Evolutionary conservation across 2,888 invertebrate species (phyloP).

Genomic region (Anoplius nigerrimus): DNA sequence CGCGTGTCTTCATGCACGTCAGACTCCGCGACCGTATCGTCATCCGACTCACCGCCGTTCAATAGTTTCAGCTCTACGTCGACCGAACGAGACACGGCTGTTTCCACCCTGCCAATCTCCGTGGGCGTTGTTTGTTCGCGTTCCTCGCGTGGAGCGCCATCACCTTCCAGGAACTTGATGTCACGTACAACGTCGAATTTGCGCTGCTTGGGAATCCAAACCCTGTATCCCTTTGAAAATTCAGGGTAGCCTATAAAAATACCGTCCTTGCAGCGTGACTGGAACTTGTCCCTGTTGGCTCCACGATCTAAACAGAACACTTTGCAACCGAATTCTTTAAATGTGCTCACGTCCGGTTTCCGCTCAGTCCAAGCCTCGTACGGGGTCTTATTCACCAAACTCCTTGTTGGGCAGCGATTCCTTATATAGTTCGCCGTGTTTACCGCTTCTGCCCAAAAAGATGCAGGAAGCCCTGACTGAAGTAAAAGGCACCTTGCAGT

Average conservation of each 20-base stretch:
- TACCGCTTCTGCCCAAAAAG: slow-evolving; percentile 62
- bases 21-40: too few species aligned
- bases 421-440: slow-evolving; percentile 51
- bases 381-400: slow-evolving; percentile 30
- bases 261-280: slow-evolving; percentile 28
- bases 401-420: slow-evolving; percentile 53
- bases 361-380: slow-evolving; percentile 37
- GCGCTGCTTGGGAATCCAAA: too few species aligned
- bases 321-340: slow-evolving; percentile 49
- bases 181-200: too few species aligned
- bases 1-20: too few species aligned
- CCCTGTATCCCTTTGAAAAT: slow-evolving; percentile 33
- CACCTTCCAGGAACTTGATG: too few species aligned
- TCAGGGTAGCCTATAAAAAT: slow-evolving; percentile 37
- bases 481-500: slow-evolving; percentile 54
- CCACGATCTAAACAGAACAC: slow-evolving; percentile 22
- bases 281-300: slow-evolving; percentile 35
- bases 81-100: too few species aligned
- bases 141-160: too few species aligned
- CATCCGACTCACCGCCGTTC: too few species aligned
- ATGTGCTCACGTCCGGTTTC: slow-evolving; percentile 36
- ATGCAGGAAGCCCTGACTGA: slow-evolving; percentile 40
- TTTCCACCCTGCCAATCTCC: too few species aligned
- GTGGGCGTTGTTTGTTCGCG: too few species aligned
- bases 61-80: too few species aligned